phyloP scores from a whole-genome alignment of 2,113 vertebrate genomes.

The Clupea harengus region DNA sequence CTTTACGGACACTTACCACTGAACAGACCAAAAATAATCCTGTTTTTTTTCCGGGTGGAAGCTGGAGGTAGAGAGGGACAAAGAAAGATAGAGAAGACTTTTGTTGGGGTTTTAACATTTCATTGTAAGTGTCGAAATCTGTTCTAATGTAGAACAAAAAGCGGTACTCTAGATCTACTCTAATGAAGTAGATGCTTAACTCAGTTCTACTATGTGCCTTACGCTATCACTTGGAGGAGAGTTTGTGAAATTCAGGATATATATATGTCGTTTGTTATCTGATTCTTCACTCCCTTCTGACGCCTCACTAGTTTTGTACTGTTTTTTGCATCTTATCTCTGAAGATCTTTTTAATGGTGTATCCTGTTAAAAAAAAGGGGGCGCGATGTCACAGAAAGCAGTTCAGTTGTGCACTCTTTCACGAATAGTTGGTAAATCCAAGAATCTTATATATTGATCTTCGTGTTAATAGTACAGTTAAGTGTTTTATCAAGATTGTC shows the following conservation, averaged over 20 bases:
- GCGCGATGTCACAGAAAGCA: slow-evolving; percentile 98
- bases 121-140: slow-evolving; percentile 88
- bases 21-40: slow-evolving; percentile 80
- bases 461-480: slow-evolving; percentile 99
- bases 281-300: slow-evolving; percentile 95
- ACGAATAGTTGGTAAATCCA: slow-evolving; percentile 96
- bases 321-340: slow-evolving; percentile 96
- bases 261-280: slow-evolving; percentile 99
- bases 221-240: slow-evolving; percentile 97
- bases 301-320: slow-evolving; percentile 99
- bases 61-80: slow-evolving; percentile 70
- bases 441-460: slow-evolving; percentile 99
- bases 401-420: slow-evolving; percentile 98
- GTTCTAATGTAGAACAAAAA: slow-evolving; percentile 96
- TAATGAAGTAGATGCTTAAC: slow-evolving; percentile 95
- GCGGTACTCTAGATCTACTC: slow-evolving; percentile 95
- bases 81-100: slow-evolving; percentile 54
- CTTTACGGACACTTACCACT: slow-evolving; percentile 93
- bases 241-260: slow-evolving; percentile 99
- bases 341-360: slow-evolving; percentile 98
- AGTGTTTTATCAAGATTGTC: slow-evolving; percentile 99
- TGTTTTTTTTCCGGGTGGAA: slow-evolving; percentile 84
- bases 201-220: slow-evolving; percentile 99
- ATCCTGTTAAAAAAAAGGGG: slow-evolving; percentile 95
- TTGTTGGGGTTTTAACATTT: slow-evolving; percentile 83